Base-by-base conservation (phyloP, 2,113 vertebrate species). In the Oryzias melastigma region DNA sequence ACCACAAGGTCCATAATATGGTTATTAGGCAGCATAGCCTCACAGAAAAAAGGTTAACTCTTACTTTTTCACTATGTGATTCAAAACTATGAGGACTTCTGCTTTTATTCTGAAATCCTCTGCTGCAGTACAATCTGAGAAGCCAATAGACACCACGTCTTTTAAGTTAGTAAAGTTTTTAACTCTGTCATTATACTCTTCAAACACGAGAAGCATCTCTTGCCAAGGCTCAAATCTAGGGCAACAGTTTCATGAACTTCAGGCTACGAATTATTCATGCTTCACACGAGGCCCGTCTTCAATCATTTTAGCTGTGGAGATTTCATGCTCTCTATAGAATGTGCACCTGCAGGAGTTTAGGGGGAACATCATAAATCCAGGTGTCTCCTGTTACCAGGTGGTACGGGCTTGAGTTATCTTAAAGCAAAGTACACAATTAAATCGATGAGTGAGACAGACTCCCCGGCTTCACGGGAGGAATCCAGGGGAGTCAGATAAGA, bases 391-490 rank as follows among this genome's bases (percentile, higher is more conserved):
- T 24, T 35, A 20, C 48, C 42, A 52, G 41, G 55, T 52, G 55
- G 47, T 24, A 22, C 24, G 35, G 55, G 55, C 49, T 52, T 25
- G 7, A 20, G 41, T 7, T 22, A 14, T 51, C 41, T 67, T 40
- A 27, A 18, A 52, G 48, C 17, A 42, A 67, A 52, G 45, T 58
- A 58, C 45, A 58, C 48, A 52, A 45, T 67, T 45, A 35, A n/a
- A 52, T 45, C 12, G 20, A 29, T 7, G 48, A 52, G 15, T 24
- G 56, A 48, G 40, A 57, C 25, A 14, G 40, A n/a, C 40, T 44
- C 20, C 14, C 35, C n/a, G 40, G 40, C 22, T 68, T 61, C 20
- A 49, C 54, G 20, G 44, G 44, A 29, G 41, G 44, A 42, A 48
- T 44, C 58, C 45, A 25, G 14, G 6, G 22, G 29, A 49, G 58